Evolutionary conservation across 2,888 invertebrate species (phyloP).

Genomic region (Villa cingulata): DNA sequence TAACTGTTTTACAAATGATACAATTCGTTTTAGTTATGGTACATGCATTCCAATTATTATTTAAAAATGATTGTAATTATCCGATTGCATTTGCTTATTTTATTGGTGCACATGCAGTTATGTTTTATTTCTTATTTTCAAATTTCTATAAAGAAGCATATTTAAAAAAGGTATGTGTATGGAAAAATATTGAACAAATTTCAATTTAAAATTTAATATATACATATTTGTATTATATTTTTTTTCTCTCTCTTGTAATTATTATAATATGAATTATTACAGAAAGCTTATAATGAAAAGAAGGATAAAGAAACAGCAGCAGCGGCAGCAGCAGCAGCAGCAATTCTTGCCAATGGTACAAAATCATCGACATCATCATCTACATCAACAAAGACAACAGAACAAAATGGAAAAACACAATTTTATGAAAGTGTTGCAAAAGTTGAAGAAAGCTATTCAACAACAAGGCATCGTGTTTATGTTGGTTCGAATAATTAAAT

Average conservation of each 20-base stretch:
- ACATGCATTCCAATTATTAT: slow-evolving; percentile 79
- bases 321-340: neutral
- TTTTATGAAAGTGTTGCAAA: slow-evolving; percentile 25
- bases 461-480: slow-evolving; percentile 30
- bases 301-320: neutral
- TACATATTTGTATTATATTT: neutral
- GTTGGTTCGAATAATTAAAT: slow-evolving; percentile 17
- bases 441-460: slow-evolving; percentile 21
- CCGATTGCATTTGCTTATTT: slow-evolving; percentile 79
- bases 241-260: neutral
- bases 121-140: slow-evolving; percentile 87
- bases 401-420: slow-evolving; percentile 24
- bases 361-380: too few species aligned
- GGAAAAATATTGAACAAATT: slow-evolving; percentile 29
- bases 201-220: slow-evolving; percentile 2
- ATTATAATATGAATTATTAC: neutral
- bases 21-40: slow-evolving; percentile 80
- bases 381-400: slow-evolving; percentile 17
- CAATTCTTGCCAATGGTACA: neutral
- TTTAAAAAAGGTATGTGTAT: slow-evolving; percentile 33
- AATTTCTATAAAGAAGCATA: slow-evolving; percentile 80
- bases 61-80: slow-evolving; percentile 73
- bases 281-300: neutral
- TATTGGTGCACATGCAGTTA: slow-evolving; percentile 81
- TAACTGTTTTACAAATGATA: slow-evolving; percentile 83